Conservation (phyloP, 2,113 vertebrate genomes). For the Apaloderma vittatum region DNA sequence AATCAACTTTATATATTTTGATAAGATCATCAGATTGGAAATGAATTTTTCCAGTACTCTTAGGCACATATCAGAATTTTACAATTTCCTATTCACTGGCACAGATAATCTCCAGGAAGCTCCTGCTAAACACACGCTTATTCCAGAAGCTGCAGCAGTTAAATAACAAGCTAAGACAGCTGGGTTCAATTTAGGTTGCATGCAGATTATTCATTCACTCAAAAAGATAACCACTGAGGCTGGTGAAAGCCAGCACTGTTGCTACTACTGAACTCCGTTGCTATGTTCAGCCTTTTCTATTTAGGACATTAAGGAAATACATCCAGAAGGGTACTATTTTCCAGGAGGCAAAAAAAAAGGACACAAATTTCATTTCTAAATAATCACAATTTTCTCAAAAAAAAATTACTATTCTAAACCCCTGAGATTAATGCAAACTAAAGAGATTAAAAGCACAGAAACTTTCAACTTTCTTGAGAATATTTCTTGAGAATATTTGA, state of each 20-base stretch:
- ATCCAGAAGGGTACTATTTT: background rate
- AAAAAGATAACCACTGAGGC: constrained; percentile 30
- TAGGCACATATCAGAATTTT: background rate
- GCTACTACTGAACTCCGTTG: background rate
- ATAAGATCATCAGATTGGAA: background rate
- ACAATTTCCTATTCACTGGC: constrained; percentile 24
- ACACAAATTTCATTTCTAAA: background rate
- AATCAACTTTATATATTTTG: background rate
- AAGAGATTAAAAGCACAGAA: background rate
- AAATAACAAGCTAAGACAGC: constrained; percentile 65
- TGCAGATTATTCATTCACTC: constrained; percentile 13
- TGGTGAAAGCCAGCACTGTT: background rate
- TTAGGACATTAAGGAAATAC: background rate
- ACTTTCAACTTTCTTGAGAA: background rate
- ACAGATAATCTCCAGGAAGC: constrained; percentile 47
- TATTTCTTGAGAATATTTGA: background rate
- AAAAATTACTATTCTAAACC: background rate
- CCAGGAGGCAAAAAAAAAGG: background rate
- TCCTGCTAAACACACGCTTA: background rate
- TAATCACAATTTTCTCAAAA: background rate
- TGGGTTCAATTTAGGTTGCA: constrained; percentile 64
- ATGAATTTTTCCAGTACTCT: background rate
- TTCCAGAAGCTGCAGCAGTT: constrained; percentile 55
- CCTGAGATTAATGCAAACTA: background rate
- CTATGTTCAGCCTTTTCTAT: background rate